Conservation (phyloP, 2,797 vertebrate genomes). For the Agapornis canus region DNA sequence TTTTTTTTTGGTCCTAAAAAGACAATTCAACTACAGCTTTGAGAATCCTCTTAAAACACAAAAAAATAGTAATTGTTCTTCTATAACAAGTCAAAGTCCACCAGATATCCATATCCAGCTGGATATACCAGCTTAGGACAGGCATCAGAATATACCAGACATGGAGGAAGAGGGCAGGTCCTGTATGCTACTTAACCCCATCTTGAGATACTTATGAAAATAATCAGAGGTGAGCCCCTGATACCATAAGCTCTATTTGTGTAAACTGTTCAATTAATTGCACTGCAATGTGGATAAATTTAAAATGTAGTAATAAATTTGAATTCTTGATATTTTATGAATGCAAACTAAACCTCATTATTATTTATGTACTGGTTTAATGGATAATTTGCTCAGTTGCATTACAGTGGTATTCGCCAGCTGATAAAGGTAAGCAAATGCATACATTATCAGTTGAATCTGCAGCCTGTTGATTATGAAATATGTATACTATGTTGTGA, state of each 20-base stretch:
- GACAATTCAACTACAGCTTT: neutral
- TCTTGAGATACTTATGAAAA: neutral
- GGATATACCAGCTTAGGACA: neutral
- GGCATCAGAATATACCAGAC: fast-evolving
- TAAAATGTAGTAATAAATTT: conserved; percentile 45
- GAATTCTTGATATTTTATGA: conserved; percentile 49
- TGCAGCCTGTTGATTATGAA: conserved; percentile 65
- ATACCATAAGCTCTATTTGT: conserved; percentile 15
- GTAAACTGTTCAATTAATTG: conserved; percentile 41
- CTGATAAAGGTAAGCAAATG: conserved; percentile 66
- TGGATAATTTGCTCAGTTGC: conserved; percentile 57
- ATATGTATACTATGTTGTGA: neutral
- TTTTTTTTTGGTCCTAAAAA: conserved; percentile 17
- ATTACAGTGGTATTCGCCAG: conserved; percentile 54
- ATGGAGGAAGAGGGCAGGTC: neutral
- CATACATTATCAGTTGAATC: conserved; percentile 62
- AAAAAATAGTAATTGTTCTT: neutral
- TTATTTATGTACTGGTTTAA: conserved; percentile 57
- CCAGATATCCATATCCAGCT: neutral
- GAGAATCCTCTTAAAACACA: neutral
- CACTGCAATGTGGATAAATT: neutral
- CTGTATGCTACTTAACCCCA: neutral
- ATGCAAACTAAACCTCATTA: conserved; percentile 48
- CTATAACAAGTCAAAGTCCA: neutral
- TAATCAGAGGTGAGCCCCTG: neutral